phyloP scores from a whole-genome alignment of 1,140 invertebrate species.

The Diachasmimorpha longicaudata region DNA sequence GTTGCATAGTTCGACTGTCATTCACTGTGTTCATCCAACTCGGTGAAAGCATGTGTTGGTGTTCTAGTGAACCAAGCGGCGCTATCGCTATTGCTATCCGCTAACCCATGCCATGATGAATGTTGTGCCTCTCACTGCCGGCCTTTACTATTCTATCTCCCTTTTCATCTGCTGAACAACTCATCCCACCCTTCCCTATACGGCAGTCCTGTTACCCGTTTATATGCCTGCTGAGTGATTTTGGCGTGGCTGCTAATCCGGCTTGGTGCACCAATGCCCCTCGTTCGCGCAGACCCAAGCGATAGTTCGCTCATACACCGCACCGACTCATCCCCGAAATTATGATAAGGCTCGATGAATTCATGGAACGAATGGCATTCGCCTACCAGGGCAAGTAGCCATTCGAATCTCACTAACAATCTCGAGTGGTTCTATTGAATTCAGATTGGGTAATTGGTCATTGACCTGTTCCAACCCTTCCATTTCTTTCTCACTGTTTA shows the following conservation, averaged over 20 bases:
- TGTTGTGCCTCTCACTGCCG: neutral
- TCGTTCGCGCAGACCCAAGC: neutral
- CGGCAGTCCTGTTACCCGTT: neutral
- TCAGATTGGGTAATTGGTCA: neutral
- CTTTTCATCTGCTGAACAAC: neutral
- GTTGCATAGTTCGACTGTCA: neutral
- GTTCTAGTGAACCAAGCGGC: neutral
- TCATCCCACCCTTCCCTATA: neutral
- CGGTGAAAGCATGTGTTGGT: neutral
- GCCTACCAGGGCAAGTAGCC: neutral
- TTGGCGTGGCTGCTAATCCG: constrained; percentile 8
- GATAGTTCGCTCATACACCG: neutral
- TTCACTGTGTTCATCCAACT: neutral
- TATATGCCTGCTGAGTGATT: neutral
- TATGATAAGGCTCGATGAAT: constrained; percentile 12
- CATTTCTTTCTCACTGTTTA: no score
- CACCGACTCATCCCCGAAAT: constrained; percentile 14
- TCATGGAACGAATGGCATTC: neutral
- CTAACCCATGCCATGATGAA: neutral
- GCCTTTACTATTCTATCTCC: neutral
- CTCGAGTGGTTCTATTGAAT: neutral
- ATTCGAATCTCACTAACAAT: neutral
- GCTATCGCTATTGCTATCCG: neutral
- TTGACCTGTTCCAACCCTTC: neutral
- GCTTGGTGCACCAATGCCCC: constrained; percentile 4